Percentiles rank a stretch among this genome's conserved stretches.
These are phyloP conservation scores for Leptobrachium ailaonicum DNA, from an alignment of 2,113 vertebrate species.

Conservation along the genomic window DNA sequence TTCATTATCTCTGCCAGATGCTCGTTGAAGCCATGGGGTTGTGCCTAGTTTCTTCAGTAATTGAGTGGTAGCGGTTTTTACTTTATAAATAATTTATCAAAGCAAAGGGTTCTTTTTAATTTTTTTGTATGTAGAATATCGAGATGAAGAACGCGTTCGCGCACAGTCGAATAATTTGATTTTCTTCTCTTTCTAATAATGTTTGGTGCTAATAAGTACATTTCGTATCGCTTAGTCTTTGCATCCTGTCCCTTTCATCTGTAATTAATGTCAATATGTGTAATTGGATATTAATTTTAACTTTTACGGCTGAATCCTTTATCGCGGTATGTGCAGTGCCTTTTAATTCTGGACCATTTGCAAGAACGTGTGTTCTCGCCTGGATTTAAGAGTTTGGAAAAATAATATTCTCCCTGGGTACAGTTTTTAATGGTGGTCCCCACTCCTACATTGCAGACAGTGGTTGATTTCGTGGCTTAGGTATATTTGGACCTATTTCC, in stretches of 20 bases:
- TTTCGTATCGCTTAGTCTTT: constrained; percentile 3
- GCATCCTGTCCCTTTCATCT: constrained; percentile 7
- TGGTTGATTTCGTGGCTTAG: no score
- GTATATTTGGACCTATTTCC: no score
- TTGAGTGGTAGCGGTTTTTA: not conserved
- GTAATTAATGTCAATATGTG: constrained; percentile 19
- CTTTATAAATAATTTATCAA: constrained; percentile 19
- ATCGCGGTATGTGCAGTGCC: no score
- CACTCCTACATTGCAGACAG: no score
- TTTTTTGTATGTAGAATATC: not conserved
- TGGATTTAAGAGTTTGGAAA: no score
- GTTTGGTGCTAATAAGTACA: constrained; percentile 26
- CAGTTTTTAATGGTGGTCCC: no score
- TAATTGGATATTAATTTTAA: constrained; percentile 22
- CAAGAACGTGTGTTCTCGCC: no score
- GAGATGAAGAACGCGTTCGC: not conserved
- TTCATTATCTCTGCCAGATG: not conserved
- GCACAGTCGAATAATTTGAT: constrained; percentile 14
- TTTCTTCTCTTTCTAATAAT: constrained; percentile 22
- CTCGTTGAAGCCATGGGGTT: not conserved
- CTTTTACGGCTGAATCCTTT: not conserved
- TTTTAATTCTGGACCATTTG: no score
- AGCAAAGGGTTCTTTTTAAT: constrained; percentile 1
- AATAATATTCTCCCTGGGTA: no score
- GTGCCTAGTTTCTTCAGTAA: not conserved